Base-by-base conservation (phyloP, 1,140 invertebrate genomes). In the Pseudoatta argentina region DNA sequence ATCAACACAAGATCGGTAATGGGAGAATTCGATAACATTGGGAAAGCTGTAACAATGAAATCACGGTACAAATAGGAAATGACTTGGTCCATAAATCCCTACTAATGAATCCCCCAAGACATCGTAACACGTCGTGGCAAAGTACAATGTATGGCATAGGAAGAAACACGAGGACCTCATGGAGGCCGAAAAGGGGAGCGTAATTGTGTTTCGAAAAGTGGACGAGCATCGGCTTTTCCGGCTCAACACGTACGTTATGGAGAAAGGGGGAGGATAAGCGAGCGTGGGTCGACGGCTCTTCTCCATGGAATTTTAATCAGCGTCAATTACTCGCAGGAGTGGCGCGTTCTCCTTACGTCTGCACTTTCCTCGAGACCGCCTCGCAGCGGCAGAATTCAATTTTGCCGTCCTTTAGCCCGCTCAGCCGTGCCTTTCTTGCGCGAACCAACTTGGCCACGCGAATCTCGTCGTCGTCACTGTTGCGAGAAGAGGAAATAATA, bases 251-350 rank as follows among this genome's bases (percentile, higher is more conserved):
- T 90, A 87, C 85, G 71, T 90, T 87, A 87, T 82, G 51, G 72
- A 55, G 67, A 81, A 87, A 71, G 55, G 59, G 39, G 12, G 51
- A 0, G 48, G 24, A 2, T 27, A 34, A 71, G 14, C 16, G 39
- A 16, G 75, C 24, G 76, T 21, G 24, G 16, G 24, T 24, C 53
- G 55, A 24, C 53, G 64, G 63, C 39, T 87, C 69, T 63, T 79
- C 89, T 86, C 87, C 87, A 66, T 90, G 86, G 88, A 92, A 91
- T 88, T 93, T 94, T 93, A 93, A 93, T 94, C 91, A 91, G 91
- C 91, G 92, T 91, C 92, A 93, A 93, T 93, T 94, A 93, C 87
- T 87, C 72, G 85, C 82, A 75, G 61, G 86, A 93, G 87, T 89
- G 88, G 86, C 90, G 91, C 90, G 89, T 91, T 63, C 87, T 90